Base-by-base conservation (phyloP, 2,113 vertebrate species). In the Colistium nudipinnis region DNA sequence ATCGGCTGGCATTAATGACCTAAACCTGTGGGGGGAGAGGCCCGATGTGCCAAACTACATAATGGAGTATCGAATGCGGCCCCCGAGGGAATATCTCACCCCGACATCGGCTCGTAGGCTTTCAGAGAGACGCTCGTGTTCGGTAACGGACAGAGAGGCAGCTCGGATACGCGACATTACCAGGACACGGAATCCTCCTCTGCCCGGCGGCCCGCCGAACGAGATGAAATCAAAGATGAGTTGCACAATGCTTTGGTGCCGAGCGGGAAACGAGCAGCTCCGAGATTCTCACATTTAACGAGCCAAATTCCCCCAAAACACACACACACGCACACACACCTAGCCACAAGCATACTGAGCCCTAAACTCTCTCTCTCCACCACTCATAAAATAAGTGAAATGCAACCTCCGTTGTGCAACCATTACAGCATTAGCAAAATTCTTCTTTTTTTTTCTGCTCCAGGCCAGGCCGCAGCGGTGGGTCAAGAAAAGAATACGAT, bases 321-420 rank as follows among this genome's bases (percentile, higher is more conserved):
- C 48, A 38, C 28, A 53, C 30, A 61, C 62, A 70, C 54, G 35
- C 38, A 53, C 66, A 66, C 76, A 53, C 60, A 60, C 30, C 22
- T 22, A 64, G 65, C 72, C 72, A 71, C 59, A 45, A 64, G 59
- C 76, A 57, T 64, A 43, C 63, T 24, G 55, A 80, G 62, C 52
- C 22, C 64, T 35, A 33, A 55, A 59, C 48, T 52, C 69, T 68
- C 69, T 68, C 68, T 70, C 77, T 62, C 39, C 57, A 71, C 70
- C 31, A 41, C 87, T 78, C 84, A 77, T 88, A 85, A 91, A 89
- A 87, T 52, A 67, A 79, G 81, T 81, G 76, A 87, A 88, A 88
- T 69, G 81, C 74, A 87, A 85, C 70, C 70, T 76, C 68, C 63
- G 54, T 88, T 88, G 85, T 83, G 81, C 78, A 89, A 85, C 76